phyloP scores from a whole-genome alignment of 1,140 invertebrate genomes.

The Nilaparvata lugens region DNA sequence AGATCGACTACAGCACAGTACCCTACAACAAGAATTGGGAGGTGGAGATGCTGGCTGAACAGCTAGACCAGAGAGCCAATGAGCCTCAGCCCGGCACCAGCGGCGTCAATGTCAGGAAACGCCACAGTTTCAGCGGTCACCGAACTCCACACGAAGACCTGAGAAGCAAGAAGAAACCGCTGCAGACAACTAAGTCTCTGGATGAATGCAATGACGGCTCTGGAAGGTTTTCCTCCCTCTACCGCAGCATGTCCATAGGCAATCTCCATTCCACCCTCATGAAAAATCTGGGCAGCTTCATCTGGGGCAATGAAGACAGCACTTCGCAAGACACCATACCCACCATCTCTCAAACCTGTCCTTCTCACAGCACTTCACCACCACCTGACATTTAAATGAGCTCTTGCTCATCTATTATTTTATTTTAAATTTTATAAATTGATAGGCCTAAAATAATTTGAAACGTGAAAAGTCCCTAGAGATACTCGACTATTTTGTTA shows the following conservation, averaged over 20 bases:
- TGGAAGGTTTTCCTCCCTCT: neutral
- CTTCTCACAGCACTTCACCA: constrained; percentile 1
- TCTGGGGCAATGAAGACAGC: constrained; percentile 2
- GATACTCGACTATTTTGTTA: neutral
- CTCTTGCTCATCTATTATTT: neutral
- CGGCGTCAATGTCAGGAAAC: neutral
- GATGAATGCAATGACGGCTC: neutral
- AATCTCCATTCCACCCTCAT: constrained; percentile 4
- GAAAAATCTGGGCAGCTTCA: constrained; percentile 1
- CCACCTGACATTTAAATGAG: constrained; percentile 7
- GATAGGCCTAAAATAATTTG: too few species aligned
- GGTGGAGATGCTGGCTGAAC: constrained; percentile 61
- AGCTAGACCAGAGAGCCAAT: constrained; percentile 36
- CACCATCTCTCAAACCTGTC: constrained; percentile 9
- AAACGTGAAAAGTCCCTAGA: neutral
- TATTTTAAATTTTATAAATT: neutral
- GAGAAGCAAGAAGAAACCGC: neutral
- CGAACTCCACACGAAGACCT: neutral
- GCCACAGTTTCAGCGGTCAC: neutral
- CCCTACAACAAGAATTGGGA: constrained; percentile 57
- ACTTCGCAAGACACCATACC: neutral
- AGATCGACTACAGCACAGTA: constrained; percentile 24
- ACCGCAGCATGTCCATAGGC: constrained; percentile 7
- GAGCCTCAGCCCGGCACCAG: neutral
- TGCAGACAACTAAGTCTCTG: neutral